Conservation (phyloP, 1,140 invertebrate species). For the Lanistes nyassanus region DNA sequence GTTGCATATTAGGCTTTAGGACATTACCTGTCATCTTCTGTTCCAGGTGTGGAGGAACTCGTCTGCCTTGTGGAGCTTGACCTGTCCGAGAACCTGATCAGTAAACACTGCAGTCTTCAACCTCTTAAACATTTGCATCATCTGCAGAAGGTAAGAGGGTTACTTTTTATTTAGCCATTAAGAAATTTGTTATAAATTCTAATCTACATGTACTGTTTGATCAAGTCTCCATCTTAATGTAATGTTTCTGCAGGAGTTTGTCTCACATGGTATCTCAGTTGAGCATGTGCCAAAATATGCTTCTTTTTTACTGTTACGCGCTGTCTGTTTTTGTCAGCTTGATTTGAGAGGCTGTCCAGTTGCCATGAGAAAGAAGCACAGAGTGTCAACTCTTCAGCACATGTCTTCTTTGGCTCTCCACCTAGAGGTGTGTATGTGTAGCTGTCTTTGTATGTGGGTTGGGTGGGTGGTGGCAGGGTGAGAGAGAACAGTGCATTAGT, state of each 20-base stretch:
- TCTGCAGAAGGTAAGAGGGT: slow-evolving; percentile 29
- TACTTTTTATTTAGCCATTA: not conserved
- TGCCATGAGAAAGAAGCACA: slow-evolving; percentile 16
- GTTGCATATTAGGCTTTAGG: too few relatives aligned
- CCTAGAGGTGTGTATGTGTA: not conserved
- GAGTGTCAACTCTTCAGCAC: slow-evolving; percentile 19
- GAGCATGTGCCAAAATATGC: not conserved
- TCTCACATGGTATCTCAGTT: not conserved
- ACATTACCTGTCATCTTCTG: too few relatives aligned
- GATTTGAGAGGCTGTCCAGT: slow-evolving; percentile 21
- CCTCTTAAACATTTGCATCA: slow-evolving; percentile 29
- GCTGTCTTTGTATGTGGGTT: too few relatives aligned
- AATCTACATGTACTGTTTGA: not conserved
- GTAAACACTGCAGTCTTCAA: slow-evolving; percentile 36
- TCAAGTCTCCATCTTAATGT: not conserved
- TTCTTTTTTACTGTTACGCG: not conserved
- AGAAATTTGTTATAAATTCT: not conserved
- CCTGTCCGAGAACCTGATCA: slow-evolving; percentile 44
- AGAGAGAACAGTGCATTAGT: not conserved
- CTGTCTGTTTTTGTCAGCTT: slow-evolving; percentile 23
- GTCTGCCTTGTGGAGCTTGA: slow-evolving; percentile 40
- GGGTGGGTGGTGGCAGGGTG: too few relatives aligned
- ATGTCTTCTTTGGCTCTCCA: not conserved
- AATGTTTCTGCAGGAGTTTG: not conserved
- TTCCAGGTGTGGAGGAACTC: slow-evolving; percentile 42